Evolutionary conservation across 2,888 invertebrate species (phyloP).

Genomic region (Hirtodrosophila histrioides): DNA sequence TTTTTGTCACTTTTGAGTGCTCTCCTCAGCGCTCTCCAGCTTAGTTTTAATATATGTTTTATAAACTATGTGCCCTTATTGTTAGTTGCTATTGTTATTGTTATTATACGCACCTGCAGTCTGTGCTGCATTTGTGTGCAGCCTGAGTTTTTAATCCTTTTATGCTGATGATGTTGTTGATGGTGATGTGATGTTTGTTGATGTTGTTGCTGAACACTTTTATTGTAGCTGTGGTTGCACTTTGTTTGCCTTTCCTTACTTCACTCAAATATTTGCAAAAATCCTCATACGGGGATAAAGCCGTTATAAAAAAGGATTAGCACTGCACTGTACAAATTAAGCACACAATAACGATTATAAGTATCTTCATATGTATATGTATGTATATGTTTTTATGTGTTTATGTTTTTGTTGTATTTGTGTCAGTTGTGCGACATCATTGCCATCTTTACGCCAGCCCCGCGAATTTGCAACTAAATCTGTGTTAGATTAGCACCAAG

Average conservation of each 20-base stretch:
- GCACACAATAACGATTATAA: conserved; percentile 17
- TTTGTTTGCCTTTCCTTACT: conserved; percentile 43
- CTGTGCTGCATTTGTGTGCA: conserved; percentile 26
- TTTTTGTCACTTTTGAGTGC: conserved; percentile 41
- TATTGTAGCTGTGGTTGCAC: conserved; percentile 40
- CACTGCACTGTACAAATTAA: conserved; percentile 41
- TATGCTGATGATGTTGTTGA: conserved; percentile 19
- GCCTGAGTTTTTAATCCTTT: conserved; percentile 29
- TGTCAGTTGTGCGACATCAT: conserved; percentile 15
- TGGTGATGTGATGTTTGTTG: conserved; percentile 21
- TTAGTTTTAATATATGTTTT: conserved; percentile 9
- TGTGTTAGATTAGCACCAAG: conserved; percentile 31
- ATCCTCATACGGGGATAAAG: conserved; percentile 50
- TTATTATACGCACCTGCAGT: conserved; percentile 41
- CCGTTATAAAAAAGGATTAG: conserved; percentile 54
- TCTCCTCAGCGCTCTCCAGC: conserved; percentile 19
- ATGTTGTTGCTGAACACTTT: conserved; percentile 58
- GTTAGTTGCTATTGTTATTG: conserved; percentile 1
- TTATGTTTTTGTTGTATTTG: neutral
- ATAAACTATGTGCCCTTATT: neutral
- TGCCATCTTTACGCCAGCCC: conserved; percentile 34
- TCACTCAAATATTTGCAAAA: conserved; percentile 41
- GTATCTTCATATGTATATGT: neutral
- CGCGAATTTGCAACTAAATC: conserved; percentile 63
- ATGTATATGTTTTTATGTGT: neutral